Conservation (phyloP, 2,888 invertebrate species). For the Hyalella azteca region DNA sequence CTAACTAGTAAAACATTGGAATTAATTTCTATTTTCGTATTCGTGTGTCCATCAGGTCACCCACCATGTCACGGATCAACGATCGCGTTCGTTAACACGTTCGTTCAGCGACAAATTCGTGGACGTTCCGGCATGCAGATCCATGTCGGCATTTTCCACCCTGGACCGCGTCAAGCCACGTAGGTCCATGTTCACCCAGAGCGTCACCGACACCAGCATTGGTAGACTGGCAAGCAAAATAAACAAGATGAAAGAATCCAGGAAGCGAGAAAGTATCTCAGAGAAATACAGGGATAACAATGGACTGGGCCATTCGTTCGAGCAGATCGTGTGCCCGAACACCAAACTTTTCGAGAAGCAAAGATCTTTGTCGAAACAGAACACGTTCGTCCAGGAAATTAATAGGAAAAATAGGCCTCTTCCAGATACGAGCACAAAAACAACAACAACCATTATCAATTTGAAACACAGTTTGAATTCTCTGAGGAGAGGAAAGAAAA, state of each 20-base stretch:
- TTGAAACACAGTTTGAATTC: constrained; percentile 26
- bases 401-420: constrained; percentile 17
- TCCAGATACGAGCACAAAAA: neutral
- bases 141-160: neutral
- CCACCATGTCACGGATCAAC: constrained; percentile 50
- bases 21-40: neutral
- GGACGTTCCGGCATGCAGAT: constrained; percentile 4
- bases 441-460: neutral
- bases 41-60: constrained; percentile 42
- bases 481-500: neutral
- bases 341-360: constrained; percentile 37
- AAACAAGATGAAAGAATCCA: constrained; percentile 24
- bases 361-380: constrained; percentile 51
- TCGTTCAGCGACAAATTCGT: constrained; percentile 46
- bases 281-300: neutral
- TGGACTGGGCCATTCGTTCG: neutral
- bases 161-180: neutral
- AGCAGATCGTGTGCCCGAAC: neutral
- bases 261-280: neutral
- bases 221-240: constrained; percentile 25
- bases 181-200: neutral
- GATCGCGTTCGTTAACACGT: constrained; percentile 48
- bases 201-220: constrained; percentile 8
- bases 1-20: no score
- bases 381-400: constrained; percentile 51